Conservation (phyloP, 2,888 invertebrate genomes). For the Nomada ferruginata region DNA sequence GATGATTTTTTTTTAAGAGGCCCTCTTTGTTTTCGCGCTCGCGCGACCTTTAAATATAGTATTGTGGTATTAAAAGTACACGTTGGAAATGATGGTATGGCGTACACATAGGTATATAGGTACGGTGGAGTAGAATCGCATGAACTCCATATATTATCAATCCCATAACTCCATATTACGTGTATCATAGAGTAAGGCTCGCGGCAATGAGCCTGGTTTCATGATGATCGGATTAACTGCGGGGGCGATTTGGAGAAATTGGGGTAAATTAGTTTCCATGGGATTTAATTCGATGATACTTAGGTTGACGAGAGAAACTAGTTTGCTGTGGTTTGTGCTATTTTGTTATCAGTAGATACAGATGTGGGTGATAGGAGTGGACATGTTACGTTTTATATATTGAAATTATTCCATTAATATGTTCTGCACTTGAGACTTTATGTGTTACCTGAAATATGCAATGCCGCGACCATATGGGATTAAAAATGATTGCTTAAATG, state of each 20-base stretch:
- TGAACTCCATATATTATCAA: conserved; percentile 5
- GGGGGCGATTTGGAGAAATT: background rate
- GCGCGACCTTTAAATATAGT: conserved; percentile 54
- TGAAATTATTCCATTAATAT: too few relatives aligned
- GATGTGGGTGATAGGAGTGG: background rate
- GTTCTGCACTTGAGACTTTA: too few relatives aligned
- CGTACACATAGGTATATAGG: background rate
- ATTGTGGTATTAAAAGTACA: conserved; percentile 53
- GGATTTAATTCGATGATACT: background rate
- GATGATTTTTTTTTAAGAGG: conserved; percentile 55
- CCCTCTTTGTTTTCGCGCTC: conserved; percentile 60
- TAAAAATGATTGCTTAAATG: too few relatives aligned
- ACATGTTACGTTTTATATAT: background rate
- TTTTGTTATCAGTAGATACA: background rate
- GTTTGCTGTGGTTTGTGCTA: background rate
- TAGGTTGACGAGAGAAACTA: background rate
- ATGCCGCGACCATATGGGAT: too few relatives aligned
- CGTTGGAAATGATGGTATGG: conserved; percentile 27
- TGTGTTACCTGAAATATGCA: too few relatives aligned
- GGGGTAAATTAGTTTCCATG: background rate
- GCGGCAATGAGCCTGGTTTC: background rate
- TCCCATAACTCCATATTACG: conserved; percentile 1
- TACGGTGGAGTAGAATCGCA: background rate
- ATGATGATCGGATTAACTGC: conserved; percentile 5
- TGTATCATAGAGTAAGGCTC: background rate